Evolutionary conservation across 1,140 invertebrate species (phyloP).

Genomic region (Caenorhabditis latens): DNA sequence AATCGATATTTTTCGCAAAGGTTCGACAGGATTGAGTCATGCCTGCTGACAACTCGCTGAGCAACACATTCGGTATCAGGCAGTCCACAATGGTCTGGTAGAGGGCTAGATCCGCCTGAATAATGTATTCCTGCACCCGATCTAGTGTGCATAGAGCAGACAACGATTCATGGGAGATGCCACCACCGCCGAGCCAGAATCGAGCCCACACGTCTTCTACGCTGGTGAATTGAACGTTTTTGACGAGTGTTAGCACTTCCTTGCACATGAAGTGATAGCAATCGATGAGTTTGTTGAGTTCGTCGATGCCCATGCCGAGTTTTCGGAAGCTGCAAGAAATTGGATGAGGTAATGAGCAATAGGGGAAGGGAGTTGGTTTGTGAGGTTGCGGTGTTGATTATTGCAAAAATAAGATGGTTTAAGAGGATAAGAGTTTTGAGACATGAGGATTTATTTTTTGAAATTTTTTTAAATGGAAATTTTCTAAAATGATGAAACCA

Average conservation of each 20-base stretch:
- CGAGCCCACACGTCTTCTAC: slow-evolving; percentile 62
- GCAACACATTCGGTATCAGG: slow-evolving; percentile 58
- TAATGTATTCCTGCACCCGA: slow-evolving; percentile 84
- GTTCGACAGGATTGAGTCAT: slow-evolving; percentile 84
- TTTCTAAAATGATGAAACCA: too few relatives aligned
- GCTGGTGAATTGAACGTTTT: slow-evolving; percentile 50
- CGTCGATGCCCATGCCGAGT: neutral
- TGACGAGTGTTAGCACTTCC: slow-evolving; percentile 62
- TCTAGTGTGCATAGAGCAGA: slow-evolving; percentile 81
- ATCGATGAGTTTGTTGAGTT: neutral
- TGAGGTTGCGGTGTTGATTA: too few relatives aligned
- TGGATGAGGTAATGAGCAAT: neutral
- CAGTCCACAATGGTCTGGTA: slow-evolving; percentile 90
- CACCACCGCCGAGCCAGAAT: slow-evolving; percentile 63
- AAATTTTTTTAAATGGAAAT: too few relatives aligned
- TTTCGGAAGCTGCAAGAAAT: slow-evolving; percentile 8
- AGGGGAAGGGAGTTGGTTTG: too few relatives aligned
- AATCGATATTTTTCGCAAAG: slow-evolving; percentile 91
- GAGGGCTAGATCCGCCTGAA: slow-evolving; percentile 89
- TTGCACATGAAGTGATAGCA: slow-evolving; percentile 10
- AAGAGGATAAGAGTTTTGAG: too few relatives aligned
- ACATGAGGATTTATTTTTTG: too few relatives aligned
- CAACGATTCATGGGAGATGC: slow-evolving; percentile 80
- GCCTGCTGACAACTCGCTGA: slow-evolving; percentile 39
- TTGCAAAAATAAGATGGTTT: too few relatives aligned